Evolutionary conservation across 2,113 vertebrate genomes (phyloP).

Genomic region (Irena cyanogastra): DNA sequence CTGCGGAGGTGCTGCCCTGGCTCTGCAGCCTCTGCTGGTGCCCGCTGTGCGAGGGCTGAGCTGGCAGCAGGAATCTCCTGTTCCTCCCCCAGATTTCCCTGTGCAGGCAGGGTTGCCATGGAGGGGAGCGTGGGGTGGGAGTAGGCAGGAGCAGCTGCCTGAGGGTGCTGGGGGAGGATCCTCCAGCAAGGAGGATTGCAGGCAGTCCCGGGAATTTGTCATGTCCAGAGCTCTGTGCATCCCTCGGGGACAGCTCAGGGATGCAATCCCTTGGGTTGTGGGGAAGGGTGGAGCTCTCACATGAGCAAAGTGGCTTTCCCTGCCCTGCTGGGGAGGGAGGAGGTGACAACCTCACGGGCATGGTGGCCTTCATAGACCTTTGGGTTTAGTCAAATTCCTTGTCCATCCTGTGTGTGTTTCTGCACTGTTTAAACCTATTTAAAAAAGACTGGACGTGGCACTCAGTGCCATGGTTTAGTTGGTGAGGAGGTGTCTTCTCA

Average conservation of each 20-base stretch:
- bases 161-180: not conserved
- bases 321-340: not conserved
- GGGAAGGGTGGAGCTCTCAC: not conserved
- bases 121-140: slow-evolving; percentile 44
- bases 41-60: not conserved
- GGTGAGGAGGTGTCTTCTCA: not conserved
- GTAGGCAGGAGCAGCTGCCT: slow-evolving; percentile 40
- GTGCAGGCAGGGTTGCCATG: slow-evolving; percentile 28
- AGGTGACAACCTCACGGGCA: fast-evolving
- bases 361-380: not conserved
- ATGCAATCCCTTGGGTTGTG: fast-evolving
- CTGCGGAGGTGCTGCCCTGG: not conserved
- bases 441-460: fast-evolving
- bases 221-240: fast-evolving
- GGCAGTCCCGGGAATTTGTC: not conserved
- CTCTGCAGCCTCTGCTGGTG: not conserved
- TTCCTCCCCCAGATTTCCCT: not conserved
- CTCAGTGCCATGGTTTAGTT: not conserved
- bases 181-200: not conserved
- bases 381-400: not conserved
- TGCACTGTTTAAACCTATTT: fast-evolving
- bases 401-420: fast-evolving
- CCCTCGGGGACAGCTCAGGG: not conserved
- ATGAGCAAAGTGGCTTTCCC: fast-evolving
- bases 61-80: not conserved